Evolutionary conservation across 2,797 vertebrate genomes (phyloP).

Genomic region (Ctenopoma kingsleyae): DNA sequence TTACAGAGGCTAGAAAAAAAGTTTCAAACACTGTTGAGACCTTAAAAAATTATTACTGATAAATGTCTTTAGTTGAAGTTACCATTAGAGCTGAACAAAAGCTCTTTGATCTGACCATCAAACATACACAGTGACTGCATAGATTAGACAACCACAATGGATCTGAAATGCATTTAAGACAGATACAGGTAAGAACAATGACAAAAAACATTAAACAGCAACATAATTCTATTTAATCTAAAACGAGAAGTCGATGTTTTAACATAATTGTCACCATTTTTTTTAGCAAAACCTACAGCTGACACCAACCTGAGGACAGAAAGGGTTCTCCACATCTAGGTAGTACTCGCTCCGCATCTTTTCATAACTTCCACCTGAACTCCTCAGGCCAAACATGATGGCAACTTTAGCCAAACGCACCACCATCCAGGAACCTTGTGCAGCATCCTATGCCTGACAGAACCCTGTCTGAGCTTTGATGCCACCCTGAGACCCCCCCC

Average conservation of each 20-base stretch:
- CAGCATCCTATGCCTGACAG: slow-evolving; percentile 72
- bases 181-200: background rate
- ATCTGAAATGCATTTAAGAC: slow-evolving; percentile 13
- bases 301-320: slow-evolving; percentile 82
- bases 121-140: slow-evolving; percentile 20
- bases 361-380: slow-evolving; percentile 84
- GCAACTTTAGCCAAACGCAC: slow-evolving; percentile 81
- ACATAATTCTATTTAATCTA: background rate
- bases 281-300: slow-evolving; percentile 6
- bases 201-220: background rate
- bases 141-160: slow-evolving; percentile 15
- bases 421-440: slow-evolving; percentile 82
- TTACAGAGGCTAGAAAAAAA: slow-evolving; percentile 15
- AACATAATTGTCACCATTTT: background rate
- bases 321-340: slow-evolving; percentile 81
- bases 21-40: slow-evolving; percentile 6
- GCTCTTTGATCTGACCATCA: slow-evolving; percentile 50
- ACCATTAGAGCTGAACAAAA: slow-evolving; percentile 48
- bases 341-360: slow-evolving; percentile 85
- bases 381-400: slow-evolving; percentile 88
- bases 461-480: slow-evolving; percentile 60
- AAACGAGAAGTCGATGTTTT: background rate
- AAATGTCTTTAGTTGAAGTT: slow-evolving; percentile 22
- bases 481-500: slow-evolving; percentile 56
- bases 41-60: slow-evolving; percentile 8